Evolutionary conservation across 2,113 vertebrate genomes (phyloP), one percentile per base, ranked within the genome.

Genomic region (Python bivittatus): DNA sequence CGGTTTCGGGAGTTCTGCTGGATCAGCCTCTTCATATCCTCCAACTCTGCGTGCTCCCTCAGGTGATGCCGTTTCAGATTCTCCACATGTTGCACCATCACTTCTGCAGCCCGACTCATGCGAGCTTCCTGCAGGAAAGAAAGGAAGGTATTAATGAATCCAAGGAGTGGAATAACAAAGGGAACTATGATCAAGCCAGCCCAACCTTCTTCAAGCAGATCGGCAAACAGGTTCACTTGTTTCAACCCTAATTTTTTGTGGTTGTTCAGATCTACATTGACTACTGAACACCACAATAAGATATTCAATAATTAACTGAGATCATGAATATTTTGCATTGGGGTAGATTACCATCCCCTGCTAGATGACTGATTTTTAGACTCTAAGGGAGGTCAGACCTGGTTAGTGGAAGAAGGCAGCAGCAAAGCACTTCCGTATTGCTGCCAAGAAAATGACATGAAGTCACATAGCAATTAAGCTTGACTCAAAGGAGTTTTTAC

Each of bases 71-170:
- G 95, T 96, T 97, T 98, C 95, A 99, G 96, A 87, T 97, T 98
- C 96, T 98, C 98, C 96, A 98, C 98, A 0, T 99, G 98, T 93
- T 98, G 97, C 23, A 98, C 97, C 98, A 98, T 98, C 94, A 99
- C 97, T 94, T 98, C 98, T 0, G 98, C 97, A 0, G 98, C 98
- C 5, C 96, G 96, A 94, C 97, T 98, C 96, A 98, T 96, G 85
- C 98, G 97, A 1, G 98, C 98, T 96, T 99, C 98, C 98, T 99
- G 72, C 3, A 3, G 57, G 94, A 0, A 68, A 10, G 1, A 0
- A 25, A 6, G 84, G 17, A 8, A 5, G 60, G 83, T 6, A 6
- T 92, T 22, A 22, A 54, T 38, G 38, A 42, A 84, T 3, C 92
- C 93, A 54, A 53, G n/a, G 25, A 60, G 23, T 54, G 4, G 0